Evolutionary conservation across 2,113 vertebrate species (phyloP).

Genomic region (Scopus umbretta): DNA sequence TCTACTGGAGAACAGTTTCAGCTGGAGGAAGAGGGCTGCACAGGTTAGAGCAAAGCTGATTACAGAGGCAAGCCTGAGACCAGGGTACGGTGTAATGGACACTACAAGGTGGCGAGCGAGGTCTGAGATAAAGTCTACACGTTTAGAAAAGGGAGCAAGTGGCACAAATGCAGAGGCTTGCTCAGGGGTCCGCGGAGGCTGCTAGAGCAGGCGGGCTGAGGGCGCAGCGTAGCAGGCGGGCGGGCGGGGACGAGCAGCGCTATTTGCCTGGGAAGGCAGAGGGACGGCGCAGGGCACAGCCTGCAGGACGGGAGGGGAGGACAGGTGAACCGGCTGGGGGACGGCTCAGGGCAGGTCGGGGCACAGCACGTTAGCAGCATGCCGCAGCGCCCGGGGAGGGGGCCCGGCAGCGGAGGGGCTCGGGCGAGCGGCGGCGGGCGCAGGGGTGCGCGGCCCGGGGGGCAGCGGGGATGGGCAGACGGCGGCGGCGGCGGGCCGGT

Average conservation of each 20-base stretch:
- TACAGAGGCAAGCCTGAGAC: not conserved
- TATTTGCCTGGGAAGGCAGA: not conserved
- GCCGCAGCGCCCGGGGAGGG: not conserved
- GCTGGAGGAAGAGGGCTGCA: not conserved
- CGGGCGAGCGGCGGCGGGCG: not conserved
- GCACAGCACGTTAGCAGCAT: not conserved
- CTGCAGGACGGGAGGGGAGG: not conserved
- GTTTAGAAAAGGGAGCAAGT: not conserved
- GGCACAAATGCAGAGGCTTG: not conserved
- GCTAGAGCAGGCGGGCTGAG: not conserved
- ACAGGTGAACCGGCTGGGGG: not conserved
- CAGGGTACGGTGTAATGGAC: rapidly evolving
- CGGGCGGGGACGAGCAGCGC: not conserved
- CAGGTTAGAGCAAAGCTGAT: not conserved
- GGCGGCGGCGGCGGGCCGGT: not conserved
- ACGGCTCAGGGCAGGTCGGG: not conserved
- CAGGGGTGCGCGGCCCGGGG: not conserved
- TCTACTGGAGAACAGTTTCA: not conserved
- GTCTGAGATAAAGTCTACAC: not conserved
- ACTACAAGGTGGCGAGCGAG: not conserved
- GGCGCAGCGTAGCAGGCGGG: rapidly evolving
- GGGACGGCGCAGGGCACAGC: not conserved
- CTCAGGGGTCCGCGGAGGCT: not conserved
- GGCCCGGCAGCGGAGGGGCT: rapidly evolving
- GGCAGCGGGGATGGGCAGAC: not conserved